A percentile compares a stretch with the other conserved stretches of the same genome.
Evolutionary conservation across 2,113 vertebrate species (phyloP).

Genomic region (Dendrocopos noguchii): DNA sequence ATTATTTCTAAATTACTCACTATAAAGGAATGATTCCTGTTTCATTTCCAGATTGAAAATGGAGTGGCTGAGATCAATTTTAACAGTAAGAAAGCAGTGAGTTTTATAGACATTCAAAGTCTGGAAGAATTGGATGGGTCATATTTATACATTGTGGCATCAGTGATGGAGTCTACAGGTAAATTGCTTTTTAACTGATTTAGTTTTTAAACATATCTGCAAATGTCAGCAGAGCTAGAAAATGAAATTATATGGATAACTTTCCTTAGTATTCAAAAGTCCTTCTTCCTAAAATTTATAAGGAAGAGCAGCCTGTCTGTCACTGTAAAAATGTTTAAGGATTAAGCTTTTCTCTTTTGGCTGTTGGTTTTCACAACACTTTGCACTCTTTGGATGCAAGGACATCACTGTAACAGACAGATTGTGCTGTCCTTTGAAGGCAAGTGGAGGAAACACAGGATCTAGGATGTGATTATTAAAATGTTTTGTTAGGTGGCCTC

Average conservation of each 20-base stretch:
- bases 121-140: conserved; percentile 74
- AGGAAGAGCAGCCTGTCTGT: background rate
- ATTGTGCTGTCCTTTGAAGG: background rate
- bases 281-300: background rate
- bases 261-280: background rate
- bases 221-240: background rate
- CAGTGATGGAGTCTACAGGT: conserved; percentile 76
- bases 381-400: background rate
- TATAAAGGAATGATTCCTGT: background rate
- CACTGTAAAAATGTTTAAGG: background rate
- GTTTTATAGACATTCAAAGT: conserved; percentile 55
- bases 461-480: background rate
- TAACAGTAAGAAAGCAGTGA: conserved; percentile 66
- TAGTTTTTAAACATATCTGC: background rate
- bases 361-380: background rate
- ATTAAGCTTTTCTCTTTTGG: background rate
- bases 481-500: conserved; percentile 84
- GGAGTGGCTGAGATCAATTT: conserved; percentile 72
- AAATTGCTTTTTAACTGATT: background rate
- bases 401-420: background rate
- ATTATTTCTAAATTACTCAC: background rate
- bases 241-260: background rate
- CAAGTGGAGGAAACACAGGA: background rate
- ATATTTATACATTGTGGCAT: conserved; percentile 76
- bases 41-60: conserved; percentile 66